phyloP scores from a whole-genome alignment of 2,113 vertebrate genomes.

The Plotosus lineatus region DNA sequence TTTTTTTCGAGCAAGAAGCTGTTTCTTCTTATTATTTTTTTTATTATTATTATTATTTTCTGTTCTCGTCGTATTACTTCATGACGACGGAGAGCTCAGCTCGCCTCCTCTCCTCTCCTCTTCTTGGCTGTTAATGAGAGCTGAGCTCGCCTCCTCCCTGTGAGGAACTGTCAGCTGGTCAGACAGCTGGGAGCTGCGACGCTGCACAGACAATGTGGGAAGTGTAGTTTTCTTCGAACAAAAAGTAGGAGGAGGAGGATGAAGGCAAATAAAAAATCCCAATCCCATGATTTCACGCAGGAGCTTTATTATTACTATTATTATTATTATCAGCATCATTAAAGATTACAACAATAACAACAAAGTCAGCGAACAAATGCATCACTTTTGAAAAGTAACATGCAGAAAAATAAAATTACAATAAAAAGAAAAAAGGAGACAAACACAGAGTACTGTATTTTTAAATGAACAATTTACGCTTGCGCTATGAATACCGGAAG shows the following conservation, averaged over 20 bases:
- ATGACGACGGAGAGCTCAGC: neutral
- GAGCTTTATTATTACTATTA: too few relatives aligned
- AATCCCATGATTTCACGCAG: constrained; percentile 15
- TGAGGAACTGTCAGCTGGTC: constrained; percentile 6
- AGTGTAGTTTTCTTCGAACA: neutral
- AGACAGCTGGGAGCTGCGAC: neutral
- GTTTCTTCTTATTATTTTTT: neutral
- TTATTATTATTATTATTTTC: neutral
- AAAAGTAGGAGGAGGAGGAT: accelerated
- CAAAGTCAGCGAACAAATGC: too few relatives aligned
- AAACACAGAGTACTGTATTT: too few relatives aligned
- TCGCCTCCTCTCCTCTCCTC: constrained; percentile 13
- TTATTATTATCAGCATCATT: too few relatives aligned
- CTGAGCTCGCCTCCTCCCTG: neutral
- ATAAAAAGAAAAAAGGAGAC: too few relatives aligned
- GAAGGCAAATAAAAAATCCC: neutral
- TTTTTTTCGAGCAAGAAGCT: neutral
- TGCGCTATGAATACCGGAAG: too few relatives aligned
- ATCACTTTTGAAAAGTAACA: too few relatives aligned
- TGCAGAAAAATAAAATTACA: too few relatives aligned
- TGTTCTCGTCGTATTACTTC: neutral
- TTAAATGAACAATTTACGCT: too few relatives aligned
- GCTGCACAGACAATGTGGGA: neutral
- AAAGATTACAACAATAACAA: too few relatives aligned
- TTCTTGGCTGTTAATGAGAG: constrained; percentile 27